These are phyloP conservation scores for Syngnathus typhle DNA, from an alignment of 2,113 vertebrate genomes.

Conservation along the genomic window DNA sequence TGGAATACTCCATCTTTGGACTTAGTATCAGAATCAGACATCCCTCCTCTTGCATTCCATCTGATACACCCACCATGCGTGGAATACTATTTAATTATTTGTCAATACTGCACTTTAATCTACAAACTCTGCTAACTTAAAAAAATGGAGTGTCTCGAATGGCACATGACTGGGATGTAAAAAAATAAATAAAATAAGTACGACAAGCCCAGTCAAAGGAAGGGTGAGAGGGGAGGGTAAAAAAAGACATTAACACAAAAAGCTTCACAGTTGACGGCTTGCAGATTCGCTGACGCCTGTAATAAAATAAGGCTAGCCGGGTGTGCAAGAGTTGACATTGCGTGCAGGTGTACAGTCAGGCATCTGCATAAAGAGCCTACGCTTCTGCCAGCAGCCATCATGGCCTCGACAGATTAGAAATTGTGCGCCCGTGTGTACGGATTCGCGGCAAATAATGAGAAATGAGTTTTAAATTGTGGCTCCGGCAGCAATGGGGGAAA, in stretches of 20 bases:
- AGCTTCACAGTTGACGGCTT: slow-evolving; percentile 62
- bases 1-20: not conserved
- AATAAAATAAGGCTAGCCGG: slow-evolving; percentile 63
- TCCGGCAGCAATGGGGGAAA: slow-evolving; percentile 50
- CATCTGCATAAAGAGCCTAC: slow-evolving; percentile 56
- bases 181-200: slow-evolving; percentile 34
- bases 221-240: not conserved
- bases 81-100: not conserved
- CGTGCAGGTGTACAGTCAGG: slow-evolving; percentile 57
- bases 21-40: not conserved
- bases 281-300: slow-evolving; percentile 64
- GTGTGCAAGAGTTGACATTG: slow-evolving; percentile 65
- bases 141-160: slow-evolving; percentile 13
- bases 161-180: not conserved
- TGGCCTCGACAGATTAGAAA: slow-evolving; percentile 65
- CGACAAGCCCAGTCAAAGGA: slow-evolving; percentile 41
- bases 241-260: slow-evolving; percentile 52
- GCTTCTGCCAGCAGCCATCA: slow-evolving; percentile 55
- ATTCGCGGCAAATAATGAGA: slow-evolving; percentile 71
- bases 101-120: too few relatives aligned
- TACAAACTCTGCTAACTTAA: slow-evolving; percentile 20
- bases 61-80: not conserved
- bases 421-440: slow-evolving; percentile 56
- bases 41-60: not conserved
- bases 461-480: slow-evolving; percentile 75